Percentiles rank a stretch among this genome's conserved stretches.
phyloP scores from a whole-genome alignment of 2,797 vertebrate genomes.

The Protonibea diacanthus region DNA sequence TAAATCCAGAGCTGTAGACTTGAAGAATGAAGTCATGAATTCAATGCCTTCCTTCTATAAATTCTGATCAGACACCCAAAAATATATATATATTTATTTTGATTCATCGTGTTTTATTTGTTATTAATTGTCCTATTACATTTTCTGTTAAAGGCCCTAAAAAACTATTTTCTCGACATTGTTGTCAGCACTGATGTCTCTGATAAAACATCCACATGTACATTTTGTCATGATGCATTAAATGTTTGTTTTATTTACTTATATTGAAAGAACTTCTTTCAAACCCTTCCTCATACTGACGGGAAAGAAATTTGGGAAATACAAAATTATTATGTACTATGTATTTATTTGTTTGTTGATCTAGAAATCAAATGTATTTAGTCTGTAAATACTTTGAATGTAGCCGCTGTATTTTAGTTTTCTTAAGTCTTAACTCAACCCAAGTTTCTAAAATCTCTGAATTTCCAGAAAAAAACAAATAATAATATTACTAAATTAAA shows the following conservation, averaged over 20 bases:
- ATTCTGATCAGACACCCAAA: not conserved
- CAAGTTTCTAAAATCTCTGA: not conserved
- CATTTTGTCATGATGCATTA: too few species aligned
- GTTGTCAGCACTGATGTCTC: not conserved
- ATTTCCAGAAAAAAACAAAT: not conserved
- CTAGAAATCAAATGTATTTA: not conserved
- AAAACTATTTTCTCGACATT: not conserved
- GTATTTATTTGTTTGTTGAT: not conserved
- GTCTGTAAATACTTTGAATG: not conserved
- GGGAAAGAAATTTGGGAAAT: not conserved
- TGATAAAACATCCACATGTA: not conserved
- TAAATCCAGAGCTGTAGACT: not conserved
- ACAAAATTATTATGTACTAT: not conserved
- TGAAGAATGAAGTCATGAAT: not conserved
- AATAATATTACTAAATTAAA: too few species aligned
- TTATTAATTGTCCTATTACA: not conserved
- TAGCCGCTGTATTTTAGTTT: not conserved
- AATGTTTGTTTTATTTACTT: too few species aligned
- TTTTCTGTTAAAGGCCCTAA: not conserved
- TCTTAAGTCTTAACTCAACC: not conserved
- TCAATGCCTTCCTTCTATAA: not conserved
- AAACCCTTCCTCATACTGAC: too few species aligned
- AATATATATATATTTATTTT: not conserved
- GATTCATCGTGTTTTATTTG: not conserved
- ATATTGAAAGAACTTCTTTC: too few species aligned